These are phyloP conservation scores for Proterorhinus semilunaris DNA, from an alignment of 2,113 vertebrate species.

Conservation along the genomic window DNA sequence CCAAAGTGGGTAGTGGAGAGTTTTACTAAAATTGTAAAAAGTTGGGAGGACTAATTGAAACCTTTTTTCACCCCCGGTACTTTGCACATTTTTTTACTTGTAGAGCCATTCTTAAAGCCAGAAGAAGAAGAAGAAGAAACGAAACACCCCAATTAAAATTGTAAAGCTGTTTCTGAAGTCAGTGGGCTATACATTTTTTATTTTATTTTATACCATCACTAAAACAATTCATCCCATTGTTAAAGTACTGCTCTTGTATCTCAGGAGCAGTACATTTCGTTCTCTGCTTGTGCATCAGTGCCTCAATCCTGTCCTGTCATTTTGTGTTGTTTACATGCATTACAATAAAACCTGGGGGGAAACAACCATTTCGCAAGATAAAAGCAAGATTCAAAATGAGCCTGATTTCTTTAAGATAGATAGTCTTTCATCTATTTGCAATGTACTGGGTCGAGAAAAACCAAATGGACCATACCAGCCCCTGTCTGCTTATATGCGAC, in stretches of 20 bases:
- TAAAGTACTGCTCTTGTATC: background rate
- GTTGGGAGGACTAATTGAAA: no score
- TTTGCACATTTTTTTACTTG: no score
- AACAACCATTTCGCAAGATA: constrained; percentile 1
- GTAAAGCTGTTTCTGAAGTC: no score
- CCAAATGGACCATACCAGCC: background rate
- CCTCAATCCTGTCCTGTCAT: background rate
- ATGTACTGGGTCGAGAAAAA: background rate
- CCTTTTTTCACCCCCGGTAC: no score
- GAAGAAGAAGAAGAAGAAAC: no score
- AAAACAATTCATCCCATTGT: background rate
- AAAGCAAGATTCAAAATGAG: background rate
- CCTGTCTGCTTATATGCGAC: constrained; percentile 5
- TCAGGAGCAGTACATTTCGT: background rate
- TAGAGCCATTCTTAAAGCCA: no score
- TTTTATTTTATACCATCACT: background rate
- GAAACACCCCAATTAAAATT: no score
- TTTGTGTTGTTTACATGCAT: background rate
- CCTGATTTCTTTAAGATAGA: constrained; percentile 4
- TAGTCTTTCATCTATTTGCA: background rate
- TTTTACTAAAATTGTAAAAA: no score
- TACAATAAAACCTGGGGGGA: background rate
- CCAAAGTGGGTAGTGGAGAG: background rate
- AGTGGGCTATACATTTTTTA: no score
- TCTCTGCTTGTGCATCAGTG: background rate